Conservation (phyloP, 2,797 vertebrate genomes). For the Macrochelys suwanniensis region DNA sequence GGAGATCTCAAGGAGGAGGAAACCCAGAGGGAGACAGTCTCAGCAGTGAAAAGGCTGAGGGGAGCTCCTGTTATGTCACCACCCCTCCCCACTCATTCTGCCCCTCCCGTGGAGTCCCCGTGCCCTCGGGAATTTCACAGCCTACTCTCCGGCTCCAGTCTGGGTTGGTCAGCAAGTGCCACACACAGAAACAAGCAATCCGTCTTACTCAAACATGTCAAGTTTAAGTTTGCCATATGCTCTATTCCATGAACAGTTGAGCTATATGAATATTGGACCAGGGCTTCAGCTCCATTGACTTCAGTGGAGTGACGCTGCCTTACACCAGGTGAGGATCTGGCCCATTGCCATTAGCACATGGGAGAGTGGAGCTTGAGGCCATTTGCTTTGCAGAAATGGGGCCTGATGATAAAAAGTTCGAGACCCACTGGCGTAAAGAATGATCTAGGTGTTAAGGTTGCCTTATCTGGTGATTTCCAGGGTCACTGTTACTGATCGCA, state of each 20-base stretch:
- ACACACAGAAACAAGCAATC: background rate
- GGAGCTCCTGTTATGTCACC: background rate
- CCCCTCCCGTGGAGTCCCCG: background rate
- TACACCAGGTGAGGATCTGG: background rate
- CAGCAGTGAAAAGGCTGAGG: background rate
- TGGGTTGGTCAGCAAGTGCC: background rate
- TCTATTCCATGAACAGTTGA: background rate
- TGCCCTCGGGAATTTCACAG: background rate
- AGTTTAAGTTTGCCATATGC: background rate
- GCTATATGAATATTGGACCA: background rate
- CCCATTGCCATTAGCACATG: background rate
- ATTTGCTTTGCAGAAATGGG: background rate
- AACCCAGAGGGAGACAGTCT: background rate
- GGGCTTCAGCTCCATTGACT: background rate
- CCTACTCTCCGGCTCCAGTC: background rate
- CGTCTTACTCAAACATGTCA: background rate
- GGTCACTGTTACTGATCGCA: background rate
- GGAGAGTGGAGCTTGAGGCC: rapidly evolving
- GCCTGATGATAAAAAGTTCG: background rate
- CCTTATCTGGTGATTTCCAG: rapidly evolving
- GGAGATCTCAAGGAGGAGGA: background rate
- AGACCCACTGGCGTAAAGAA: background rate
- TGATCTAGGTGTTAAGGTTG: background rate
- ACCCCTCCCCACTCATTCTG: background rate
- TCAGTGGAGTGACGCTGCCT: background rate